Evolutionary conservation across 2,797 vertebrate genomes (phyloP), one percentile per base, ranked within the genome.

Genomic region (Lacerta agilis): DNA sequence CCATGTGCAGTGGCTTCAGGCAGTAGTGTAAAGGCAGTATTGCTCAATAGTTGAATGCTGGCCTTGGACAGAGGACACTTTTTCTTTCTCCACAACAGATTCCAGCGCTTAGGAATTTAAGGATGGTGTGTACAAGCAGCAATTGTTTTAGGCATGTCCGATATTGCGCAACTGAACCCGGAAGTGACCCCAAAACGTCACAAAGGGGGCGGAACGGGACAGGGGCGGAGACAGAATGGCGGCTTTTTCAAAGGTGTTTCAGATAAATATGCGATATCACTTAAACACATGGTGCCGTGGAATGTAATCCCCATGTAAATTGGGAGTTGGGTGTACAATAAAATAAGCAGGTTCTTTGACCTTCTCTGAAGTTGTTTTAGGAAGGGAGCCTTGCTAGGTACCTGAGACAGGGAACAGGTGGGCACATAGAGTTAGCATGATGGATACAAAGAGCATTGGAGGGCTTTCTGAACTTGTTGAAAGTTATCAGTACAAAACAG

Each of bases 401-500:
- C 36, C 41, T 15, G 13, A 13, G 36, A 64, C 73, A 2, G 18
- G 27, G 66, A 73, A 86, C 49, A 86, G 66, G 79, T 81, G 71
- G 72, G 79, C 79, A 73, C 81, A 43, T 77, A 23, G 15, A 38
- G 27, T 58, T 77, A 38, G 49, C n/a, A 84, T 25, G 29, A 78
- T 77, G 38, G 38, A 3, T 27, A 55, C 84, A 87, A 79, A 89
- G 86, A 82, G 72, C 82, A 89, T 89, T 82, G 78, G 86, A 91
- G 82, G 66, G 92, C 83, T 71, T 92, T 91, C 73, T 88, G 87
- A 41, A 43, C 90, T 91, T 91, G 69, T n/a, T n/a, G 86, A 73
- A 95, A 92, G 86, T 91, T 87, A 87, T 8, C 78, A 81, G 36
- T 89, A 45, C 1, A 8, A 71, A 79, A 86, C 72, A 81, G 84